Evolutionary conservation across 2,797 vertebrate genomes (phyloP).

Genomic region (Enteromius fasciolatus): DNA sequence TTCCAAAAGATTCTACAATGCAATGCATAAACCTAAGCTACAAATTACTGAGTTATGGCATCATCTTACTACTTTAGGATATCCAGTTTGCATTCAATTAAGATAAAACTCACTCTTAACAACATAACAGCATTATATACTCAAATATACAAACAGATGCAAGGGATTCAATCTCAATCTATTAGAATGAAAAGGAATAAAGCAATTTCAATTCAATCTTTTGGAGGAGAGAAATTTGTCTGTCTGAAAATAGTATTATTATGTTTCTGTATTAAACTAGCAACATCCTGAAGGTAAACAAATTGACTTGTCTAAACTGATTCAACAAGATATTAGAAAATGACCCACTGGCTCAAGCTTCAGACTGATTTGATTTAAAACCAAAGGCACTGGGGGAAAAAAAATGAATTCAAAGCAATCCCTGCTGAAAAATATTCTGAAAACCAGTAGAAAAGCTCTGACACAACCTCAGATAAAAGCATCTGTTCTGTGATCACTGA

Average conservation of each 20-base stretch:
- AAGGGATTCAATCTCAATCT: slow-evolving; percentile 1
- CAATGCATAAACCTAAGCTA: not conserved
- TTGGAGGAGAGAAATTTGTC: slow-evolving; percentile 25
- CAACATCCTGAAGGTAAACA: slow-evolving; percentile 9
- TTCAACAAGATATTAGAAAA: slow-evolving; percentile 31
- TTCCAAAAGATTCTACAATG: not conserved
- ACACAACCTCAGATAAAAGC: slow-evolving; percentile 4
- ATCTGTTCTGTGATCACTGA: not conserved
- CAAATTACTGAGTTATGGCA: not conserved
- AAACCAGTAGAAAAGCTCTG: not conserved
- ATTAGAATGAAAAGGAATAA: not conserved
- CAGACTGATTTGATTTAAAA: slow-evolving; percentile 26
- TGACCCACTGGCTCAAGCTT: not conserved
- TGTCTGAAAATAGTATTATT: slow-evolving; percentile 14
- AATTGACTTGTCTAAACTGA: slow-evolving; percentile 32
- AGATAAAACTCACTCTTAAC: not conserved
- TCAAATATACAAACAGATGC: not conserved
- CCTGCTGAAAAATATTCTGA: not conserved
- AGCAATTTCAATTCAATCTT: slow-evolving; percentile 39
- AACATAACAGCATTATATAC: not conserved
- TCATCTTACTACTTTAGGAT: not conserved
- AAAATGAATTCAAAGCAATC: not conserved
- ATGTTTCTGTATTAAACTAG: slow-evolving; percentile 29
- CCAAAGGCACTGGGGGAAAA: not conserved
- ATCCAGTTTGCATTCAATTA: not conserved